Base-by-base conservation (phyloP, 2,113 vertebrate genomes). In the Eublepharis macularius region DNA sequence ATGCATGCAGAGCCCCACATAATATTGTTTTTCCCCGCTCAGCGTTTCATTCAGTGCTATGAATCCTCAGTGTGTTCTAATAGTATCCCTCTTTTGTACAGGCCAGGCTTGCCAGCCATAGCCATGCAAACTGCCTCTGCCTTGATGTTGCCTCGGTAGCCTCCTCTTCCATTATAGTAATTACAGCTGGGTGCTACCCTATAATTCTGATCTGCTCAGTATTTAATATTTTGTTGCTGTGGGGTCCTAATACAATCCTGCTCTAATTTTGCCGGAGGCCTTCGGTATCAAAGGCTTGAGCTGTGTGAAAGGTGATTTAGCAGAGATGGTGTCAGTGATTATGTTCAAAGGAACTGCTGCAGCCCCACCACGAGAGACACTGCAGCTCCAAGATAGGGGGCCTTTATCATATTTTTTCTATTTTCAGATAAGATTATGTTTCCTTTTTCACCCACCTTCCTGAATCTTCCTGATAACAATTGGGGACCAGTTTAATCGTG, bases 381-480 rank as follows among this genome's bases (percentile, higher is more conserved):
- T 95, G 95, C 92, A 94, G 91, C 88, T 91, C 92, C 88, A 92
- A 96, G 95, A 95, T 96, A 95, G 92, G 93, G 92, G 94, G 90
- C 92, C 91, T 93, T 95, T 95, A 94, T 95, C 95, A 93, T 94
- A 94, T 93, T 95, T 63, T n/a, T 95, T 94, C 94, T 93, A 88
- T 93, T 94, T 92, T 89, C 88, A 95, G 95, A 96, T 96, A 96
- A 95, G 95, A 94, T 94, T 93, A 93, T 94, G 90, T 94, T 95
- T 95, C 93, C 92, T 94, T 94, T 95, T 94, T 95, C 92, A 94
- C 94, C 92, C 93, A 94, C 90, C 88, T 94, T 95, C 94, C 95
- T 96, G 95, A 93, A 95, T 95, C 91, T 90, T 94, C 90, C 93
- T 94, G 95, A 95, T 95, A 96, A 95, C 93, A 95, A 93, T 80